Base-by-base conservation (phyloP, 2,797 vertebrate species). In the Crypturellus tataupa region DNA sequence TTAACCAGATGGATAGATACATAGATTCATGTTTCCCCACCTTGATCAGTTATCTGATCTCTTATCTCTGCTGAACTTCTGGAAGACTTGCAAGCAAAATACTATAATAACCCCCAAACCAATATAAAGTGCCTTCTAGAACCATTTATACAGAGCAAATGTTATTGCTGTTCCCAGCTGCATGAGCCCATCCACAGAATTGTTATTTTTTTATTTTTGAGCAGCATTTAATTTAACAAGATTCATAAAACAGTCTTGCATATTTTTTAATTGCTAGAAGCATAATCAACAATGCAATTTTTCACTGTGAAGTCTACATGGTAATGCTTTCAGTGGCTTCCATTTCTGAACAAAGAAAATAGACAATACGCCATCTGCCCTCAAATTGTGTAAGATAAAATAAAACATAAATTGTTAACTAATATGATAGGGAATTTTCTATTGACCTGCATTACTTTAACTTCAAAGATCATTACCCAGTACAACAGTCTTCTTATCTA, bases 391-490 rank as follows among this genome's bases (percentile, higher is more conserved):
- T 68, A 68, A 84, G 13, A 56, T 65, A 93, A 80, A 91, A 92
- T 42, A 94, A 96, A 96, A 46, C 37, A 94, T 87, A 95, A 97
- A 97, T 96, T 96, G 71, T 95, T 95, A 95, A 94, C 53, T 95
- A 95, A 91, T 90, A 73, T 72, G 79, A 89, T 69, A 86, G 73
- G 95, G 86, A 96, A 95, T 97, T 95, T 97, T 89, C 92, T 97
- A 97, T 96, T 97, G 96, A 96, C 96, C 95, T 33, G 0, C 80
- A 93, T 95, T 97, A 84, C 84, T 91, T 97, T 96, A 47, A 78
- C 84, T 94, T 96, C 92, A 96, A 96, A 96, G 91, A 95, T 93
- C 97, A 97, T 98, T 98, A 97, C 81, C 78, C 94, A 97, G 87
- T 90, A 90, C 80, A 97, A 84, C 90, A 94, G 83, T 96, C 87